Percentiles rank a stretch among this genome's conserved stretches.
Conservation (phyloP, 1,140 invertebrate genomes). For the Anthonomus grandis region DNA sequence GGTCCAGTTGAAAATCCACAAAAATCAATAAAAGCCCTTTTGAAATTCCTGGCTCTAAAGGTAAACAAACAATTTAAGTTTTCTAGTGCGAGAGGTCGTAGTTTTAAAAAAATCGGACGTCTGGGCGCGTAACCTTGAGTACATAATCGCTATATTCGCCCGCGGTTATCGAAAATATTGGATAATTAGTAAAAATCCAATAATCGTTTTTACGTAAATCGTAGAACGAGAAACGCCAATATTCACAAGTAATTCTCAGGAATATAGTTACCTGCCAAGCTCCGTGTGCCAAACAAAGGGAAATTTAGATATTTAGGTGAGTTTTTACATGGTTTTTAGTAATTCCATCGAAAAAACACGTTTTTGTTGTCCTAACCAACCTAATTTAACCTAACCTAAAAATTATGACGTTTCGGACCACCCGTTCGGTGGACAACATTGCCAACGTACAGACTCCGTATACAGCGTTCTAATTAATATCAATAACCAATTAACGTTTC, state of each 20-base stretch:
- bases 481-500: too few species aligned
- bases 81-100: too few species aligned
- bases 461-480: too few species aligned
- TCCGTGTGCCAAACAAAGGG: slow-evolving; percentile 19
- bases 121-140: too few species aligned
- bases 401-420: slow-evolving; percentile 7
- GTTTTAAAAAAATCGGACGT: too few species aligned
- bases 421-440: too few species aligned
- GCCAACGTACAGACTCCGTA: neutral
- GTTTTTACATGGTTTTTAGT: slow-evolving; percentile 7
- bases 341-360: slow-evolving; percentile 20
- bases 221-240: too few species aligned
- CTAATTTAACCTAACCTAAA: slow-evolving; percentile 12
- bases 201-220: too few species aligned
- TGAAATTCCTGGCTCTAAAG: slow-evolving; percentile 8
- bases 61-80: slow-evolving; percentile 4
- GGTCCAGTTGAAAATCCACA: neutral
- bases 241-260: neutral
- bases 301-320: slow-evolving; percentile 13
- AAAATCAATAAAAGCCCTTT: slow-evolving; percentile 19
- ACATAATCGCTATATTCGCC: neutral
- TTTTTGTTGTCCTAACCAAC: slow-evolving; percentile 15
- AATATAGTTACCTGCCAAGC: slow-evolving; percentile 20
- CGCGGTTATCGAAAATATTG: neutral
- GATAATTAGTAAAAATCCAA: neutral